Percentiles rank a stretch among this genome's conserved stretches.
Evolutionary conservation across 2,113 vertebrate genomes (phyloP).

Genomic region (Mesembrinibis cayennensis): DNA sequence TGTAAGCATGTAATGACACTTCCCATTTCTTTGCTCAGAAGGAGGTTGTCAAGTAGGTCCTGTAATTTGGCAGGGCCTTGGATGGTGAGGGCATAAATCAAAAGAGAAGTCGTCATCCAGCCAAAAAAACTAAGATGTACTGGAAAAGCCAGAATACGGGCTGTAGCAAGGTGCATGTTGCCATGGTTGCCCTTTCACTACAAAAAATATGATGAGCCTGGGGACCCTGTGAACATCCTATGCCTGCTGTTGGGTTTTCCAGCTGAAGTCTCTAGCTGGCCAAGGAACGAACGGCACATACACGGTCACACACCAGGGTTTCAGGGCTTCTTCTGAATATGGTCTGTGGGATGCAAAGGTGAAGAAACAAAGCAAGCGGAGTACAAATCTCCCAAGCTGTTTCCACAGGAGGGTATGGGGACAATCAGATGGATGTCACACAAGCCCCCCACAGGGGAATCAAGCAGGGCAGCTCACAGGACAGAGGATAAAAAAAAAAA

Average conservation of each 20-base stretch:
- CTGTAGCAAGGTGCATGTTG: neutral
- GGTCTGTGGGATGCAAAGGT: neutral
- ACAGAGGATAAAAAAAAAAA: neutral
- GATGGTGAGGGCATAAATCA: neutral
- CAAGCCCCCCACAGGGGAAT: neutral
- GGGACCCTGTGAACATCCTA: neutral
- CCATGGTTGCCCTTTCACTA: neutral
- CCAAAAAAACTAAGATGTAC: neutral
- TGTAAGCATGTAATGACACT: neutral
- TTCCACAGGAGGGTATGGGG: neutral
- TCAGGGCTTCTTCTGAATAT: neutral
- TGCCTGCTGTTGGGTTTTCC: neutral
- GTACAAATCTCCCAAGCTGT: neutral
- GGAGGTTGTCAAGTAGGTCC: neutral
- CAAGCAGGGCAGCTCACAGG: neutral
- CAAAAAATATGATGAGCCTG: neutral
- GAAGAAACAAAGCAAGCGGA: neutral
- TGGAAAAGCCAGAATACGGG: neutral
- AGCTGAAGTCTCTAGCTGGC: neutral
- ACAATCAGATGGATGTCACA: neutral
- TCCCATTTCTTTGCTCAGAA: neutral
- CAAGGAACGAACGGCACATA: neutral
- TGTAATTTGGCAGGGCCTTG: neutral
- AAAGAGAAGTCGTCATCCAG: neutral
- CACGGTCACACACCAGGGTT: rapidly evolving